phyloP scores from a whole-genome alignment of 2,113 vertebrate species.

The Tauraco erythrolophus region DNA sequence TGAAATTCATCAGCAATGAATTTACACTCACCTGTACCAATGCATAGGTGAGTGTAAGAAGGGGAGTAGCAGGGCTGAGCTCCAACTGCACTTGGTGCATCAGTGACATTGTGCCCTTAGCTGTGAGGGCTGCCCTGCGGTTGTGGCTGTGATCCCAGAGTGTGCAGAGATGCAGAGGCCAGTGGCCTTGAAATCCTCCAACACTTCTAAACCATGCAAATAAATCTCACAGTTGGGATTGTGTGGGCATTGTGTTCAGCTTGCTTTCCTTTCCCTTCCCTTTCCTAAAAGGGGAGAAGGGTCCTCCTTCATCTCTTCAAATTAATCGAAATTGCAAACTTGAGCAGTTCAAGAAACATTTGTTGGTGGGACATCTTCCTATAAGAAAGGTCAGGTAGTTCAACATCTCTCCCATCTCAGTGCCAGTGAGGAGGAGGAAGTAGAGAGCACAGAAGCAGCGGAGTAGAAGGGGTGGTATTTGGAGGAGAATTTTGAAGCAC shows the following conservation, averaged over 20 bases:
- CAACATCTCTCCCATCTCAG: not conserved
- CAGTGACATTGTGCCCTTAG: not conserved
- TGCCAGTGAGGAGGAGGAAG: not conserved
- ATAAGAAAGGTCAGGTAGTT: not conserved
- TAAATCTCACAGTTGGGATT: not conserved
- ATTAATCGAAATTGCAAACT: not conserved
- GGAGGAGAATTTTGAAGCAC: not conserved
- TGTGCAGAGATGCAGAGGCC: not conserved
- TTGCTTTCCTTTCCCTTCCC: not conserved
- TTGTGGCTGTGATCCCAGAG: not conserved
- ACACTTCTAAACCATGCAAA: not conserved
- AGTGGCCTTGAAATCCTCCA: not conserved
- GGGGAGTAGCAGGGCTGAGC: not conserved
- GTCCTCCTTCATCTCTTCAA: not conserved
- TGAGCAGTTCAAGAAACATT: not conserved
- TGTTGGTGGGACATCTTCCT: not conserved
- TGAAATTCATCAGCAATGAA: not conserved
- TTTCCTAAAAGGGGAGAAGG: not conserved
- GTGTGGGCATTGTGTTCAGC: rapidly evolving
- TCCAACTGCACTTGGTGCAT: not conserved
- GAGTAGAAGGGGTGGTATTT: not conserved
- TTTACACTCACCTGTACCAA: not conserved
- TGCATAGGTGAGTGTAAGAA: not conserved
- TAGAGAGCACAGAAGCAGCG: not conserved
- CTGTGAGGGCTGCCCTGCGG: not conserved